Base-by-base conservation (phyloP, 2,797 vertebrate species). In the Menidia menidia region DNA sequence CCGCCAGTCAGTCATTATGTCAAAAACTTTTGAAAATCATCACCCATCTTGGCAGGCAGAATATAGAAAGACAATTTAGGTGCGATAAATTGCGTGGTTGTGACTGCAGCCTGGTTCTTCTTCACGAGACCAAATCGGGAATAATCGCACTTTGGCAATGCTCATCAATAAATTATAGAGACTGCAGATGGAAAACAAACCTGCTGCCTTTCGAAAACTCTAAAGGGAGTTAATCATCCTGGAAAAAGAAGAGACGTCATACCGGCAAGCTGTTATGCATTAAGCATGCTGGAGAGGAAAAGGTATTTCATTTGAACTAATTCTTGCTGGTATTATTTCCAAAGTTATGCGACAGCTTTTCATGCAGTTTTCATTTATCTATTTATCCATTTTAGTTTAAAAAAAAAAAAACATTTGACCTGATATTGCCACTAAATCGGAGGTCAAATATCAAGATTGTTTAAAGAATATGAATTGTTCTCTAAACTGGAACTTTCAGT, bases 101-200 rank as follows among this genome's bases (percentile, higher is more conserved):
- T 48, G 43, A 12, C 15, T 62, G 9, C 43, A 64, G 59, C 2
- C 61, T 14, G 42, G 39, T 31, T 51, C 58, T 25, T 54, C 58
- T 61, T 39, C 45, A 60, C 25, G 14, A 61, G 44, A 64, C 16
- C 39, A 64, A 62, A 73, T 80, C 58, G 9, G 35, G 69, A 69
- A 61, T 79, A 78, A 78, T 75, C 73, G 19, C 62, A 51, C 61
- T 63, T 41, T 56, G 59, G 71, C 64, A 60, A 33, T 30, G 16
- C 48, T 4, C 63, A 32, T 67, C 71, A 73, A 66, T 69, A 72
- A 88, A 76, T 76, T 60, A 25, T 25, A 77, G 54, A 72, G 16
- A 11, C 68, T 45, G 71, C 80, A 87, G 81, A 88, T 84, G 73
- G 75, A 77, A 77, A 72, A 71, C 71, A 44, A 76, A 86, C 82